Conservation (phyloP, 2,113 vertebrate species). For the Bubo bubo region DNA sequence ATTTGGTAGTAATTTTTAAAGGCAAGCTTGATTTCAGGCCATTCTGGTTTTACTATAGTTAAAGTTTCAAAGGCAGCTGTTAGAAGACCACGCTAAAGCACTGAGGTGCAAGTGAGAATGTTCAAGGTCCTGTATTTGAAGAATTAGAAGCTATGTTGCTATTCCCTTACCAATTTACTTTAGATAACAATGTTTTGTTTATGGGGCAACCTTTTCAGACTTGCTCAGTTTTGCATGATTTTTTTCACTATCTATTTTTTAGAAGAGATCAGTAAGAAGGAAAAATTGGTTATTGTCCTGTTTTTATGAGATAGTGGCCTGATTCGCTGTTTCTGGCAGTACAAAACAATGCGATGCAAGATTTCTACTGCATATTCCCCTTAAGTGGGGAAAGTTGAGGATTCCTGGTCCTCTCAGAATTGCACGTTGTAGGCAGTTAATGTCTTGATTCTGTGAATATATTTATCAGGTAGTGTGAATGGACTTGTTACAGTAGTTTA, state of each 20-base stretch:
- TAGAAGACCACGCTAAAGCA: neutral
- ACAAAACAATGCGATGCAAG: neutral
- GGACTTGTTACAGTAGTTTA: neutral
- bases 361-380: neutral
- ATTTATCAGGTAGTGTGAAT: neutral
- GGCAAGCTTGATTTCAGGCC: neutral
- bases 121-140: neutral
- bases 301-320: neutral
- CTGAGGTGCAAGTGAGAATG: neutral
- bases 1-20: neutral
- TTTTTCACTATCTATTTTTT: neutral
- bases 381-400: neutral
- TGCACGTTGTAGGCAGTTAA: neutral
- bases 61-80: neutral
- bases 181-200: accelerated
- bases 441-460: neutral
- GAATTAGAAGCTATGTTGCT: neutral
- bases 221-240: neutral
- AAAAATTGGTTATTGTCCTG: neutral
- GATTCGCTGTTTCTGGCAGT: neutral
- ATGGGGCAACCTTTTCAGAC: neutral
- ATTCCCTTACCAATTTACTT: neutral
- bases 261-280: neutral
- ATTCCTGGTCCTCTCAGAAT: neutral
- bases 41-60: neutral